Base-by-base conservation (phyloP, 2,113 vertebrate species). In the Rhinolophus sinicus region DNA sequence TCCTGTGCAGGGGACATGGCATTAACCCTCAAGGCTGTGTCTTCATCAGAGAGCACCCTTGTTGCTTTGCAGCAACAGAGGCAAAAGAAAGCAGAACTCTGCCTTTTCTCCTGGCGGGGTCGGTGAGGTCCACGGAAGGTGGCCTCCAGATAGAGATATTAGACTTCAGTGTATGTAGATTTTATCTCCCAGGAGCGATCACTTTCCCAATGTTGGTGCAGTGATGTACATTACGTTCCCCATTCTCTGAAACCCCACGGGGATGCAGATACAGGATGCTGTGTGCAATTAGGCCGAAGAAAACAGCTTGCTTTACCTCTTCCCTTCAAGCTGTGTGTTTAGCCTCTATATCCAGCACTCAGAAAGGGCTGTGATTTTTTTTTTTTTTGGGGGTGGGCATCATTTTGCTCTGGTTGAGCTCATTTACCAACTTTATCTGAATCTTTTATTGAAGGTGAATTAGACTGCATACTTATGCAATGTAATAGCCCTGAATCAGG, bases 371-470 rank as follows among this genome's bases (percentile, higher is more conserved):
- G 10, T 40, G 6, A 47, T 28, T 2, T n/a, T 88, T 38, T 33
- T 50, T 40, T 16, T 54, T 92, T 88, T 40, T 40, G 47, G 47
- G 47, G 47, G 47, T 50, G 40, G 40, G 40, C 40, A 44, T 89
- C 62, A 67, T 84, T 88, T 16, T 89, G 28, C 88, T 87, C 87
- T 76, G 38, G 40, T 35, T 70, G 87, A 86, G n/a, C 50, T 92
- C 82, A 72, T 87, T 96, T 95, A 90, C 76, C 64, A 60, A 28
- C 52, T 93, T 73, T 35, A 64, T 93, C 75, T 50, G 83, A 80
- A 54, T 81, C 38, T 47, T 88, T 56, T 78, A 64, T n/a, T 90
- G 80, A 82, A 90, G 52, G 70, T 72, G 62, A 96, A 84, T 94
- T 75, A 81, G 60, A 95, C 52, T 10, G 28, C 60, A 28, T 88